A percentile compares a stretch with the other conserved stretches of the same genome.
Evolutionary conservation across 2,797 vertebrate species (phyloP).

Genomic region (Sebastes vulpes): DNA sequence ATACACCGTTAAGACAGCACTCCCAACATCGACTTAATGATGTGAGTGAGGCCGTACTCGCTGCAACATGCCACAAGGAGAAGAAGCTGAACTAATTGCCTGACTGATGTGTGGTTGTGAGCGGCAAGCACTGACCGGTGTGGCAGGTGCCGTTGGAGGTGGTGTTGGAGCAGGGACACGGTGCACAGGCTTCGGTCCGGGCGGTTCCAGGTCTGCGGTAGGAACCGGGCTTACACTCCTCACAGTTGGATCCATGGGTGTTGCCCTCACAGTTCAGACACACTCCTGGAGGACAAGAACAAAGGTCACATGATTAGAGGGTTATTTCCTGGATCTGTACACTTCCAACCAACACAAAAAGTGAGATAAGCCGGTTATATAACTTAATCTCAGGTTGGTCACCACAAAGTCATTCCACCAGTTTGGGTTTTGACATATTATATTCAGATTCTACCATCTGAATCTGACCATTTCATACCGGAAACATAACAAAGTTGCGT

Average conservation of each 20-base stretch:
- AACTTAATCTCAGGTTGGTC: not conserved
- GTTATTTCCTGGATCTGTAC: not conserved
- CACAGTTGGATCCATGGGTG: conserved; percentile 90
- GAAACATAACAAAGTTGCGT: not conserved
- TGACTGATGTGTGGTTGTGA: not conserved
- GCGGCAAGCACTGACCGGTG: conserved; percentile 85
- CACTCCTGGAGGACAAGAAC: conserved; percentile 79
- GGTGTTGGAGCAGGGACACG: conserved; percentile 91
- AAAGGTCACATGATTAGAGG: conserved; percentile 15
- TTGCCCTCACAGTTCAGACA: conserved; percentile 92
- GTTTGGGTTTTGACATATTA: not conserved
- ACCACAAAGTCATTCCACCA: not conserved
- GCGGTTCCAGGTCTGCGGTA: conserved; percentile 73
- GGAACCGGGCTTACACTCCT: conserved; percentile 90
- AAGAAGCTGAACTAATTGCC: not conserved
- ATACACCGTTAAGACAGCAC: not conserved
- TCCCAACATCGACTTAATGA: no score
- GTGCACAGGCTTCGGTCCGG: conserved; percentile 79
- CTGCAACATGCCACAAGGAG: not conserved
- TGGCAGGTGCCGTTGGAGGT: conserved; percentile 90
- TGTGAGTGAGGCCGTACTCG: no score
- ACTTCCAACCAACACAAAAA: not conserved
- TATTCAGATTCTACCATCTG: not conserved
- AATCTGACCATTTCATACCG: not conserved
- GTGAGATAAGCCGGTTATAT: not conserved